These are phyloP conservation scores for Araneus ventricosus DNA, from an alignment of 1,140 invertebrate species.

Conservation along the genomic window DNA sequence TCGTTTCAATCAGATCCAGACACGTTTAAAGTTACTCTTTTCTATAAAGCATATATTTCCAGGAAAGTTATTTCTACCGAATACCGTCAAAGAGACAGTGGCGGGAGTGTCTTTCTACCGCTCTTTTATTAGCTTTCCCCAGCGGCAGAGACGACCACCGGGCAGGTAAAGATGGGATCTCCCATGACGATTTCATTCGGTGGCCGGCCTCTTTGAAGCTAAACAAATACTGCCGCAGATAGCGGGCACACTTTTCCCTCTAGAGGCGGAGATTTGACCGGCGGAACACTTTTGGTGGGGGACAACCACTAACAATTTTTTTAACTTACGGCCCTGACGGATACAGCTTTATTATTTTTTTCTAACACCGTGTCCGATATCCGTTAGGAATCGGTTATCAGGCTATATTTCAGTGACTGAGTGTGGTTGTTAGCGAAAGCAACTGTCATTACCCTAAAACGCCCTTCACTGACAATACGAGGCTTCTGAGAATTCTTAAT, in stretches of 20 bases:
- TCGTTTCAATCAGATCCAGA: not conserved
- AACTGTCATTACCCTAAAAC: not conserved
- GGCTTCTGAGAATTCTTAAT: no score
- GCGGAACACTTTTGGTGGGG: not conserved
- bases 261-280: not conserved
- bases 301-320: not conserved
- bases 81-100: constrained; percentile 22
- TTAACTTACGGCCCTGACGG: not conserved
- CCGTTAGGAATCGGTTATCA: not conserved
- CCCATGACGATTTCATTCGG: constrained; percentile 55
- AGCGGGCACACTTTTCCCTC: not conserved
- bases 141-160: constrained; percentile 28
- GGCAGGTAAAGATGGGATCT: constrained; percentile 38
- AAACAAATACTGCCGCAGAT: constrained; percentile 42
- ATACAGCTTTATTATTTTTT: not conserved
- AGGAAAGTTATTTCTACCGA: not conserved
- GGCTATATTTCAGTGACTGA: not conserved
- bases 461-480: no score
- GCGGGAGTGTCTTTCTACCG: constrained; percentile 28
- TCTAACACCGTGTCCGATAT: not conserved
- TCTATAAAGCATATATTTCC: not conserved
- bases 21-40: not conserved
- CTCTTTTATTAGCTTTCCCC: constrained; percentile 51
- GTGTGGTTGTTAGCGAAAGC: not conserved
- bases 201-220: constrained; percentile 54